Conservation (phyloP, 2,113 vertebrate species). For the Axis porcinus region DNA sequence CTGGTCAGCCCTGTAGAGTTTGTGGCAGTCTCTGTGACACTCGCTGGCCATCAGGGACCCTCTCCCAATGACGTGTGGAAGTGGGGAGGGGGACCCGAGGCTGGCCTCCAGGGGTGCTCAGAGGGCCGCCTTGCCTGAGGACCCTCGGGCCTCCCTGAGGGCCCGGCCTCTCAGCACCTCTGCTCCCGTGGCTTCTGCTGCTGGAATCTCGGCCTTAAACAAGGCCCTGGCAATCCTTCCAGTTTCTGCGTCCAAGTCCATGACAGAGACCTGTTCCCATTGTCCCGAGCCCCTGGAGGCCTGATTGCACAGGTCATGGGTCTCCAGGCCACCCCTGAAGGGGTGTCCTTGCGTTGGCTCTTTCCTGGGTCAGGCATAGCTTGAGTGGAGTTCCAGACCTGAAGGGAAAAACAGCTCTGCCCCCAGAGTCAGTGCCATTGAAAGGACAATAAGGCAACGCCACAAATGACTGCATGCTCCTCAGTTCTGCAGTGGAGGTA, state of each 20-base stretch:
- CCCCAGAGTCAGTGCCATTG: neutral
- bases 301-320: accelerated
- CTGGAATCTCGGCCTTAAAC: accelerated
- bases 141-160: neutral
- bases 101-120: accelerated
- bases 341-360: neutral
- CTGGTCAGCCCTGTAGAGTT: accelerated
- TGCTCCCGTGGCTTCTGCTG: accelerated
- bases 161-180: neutral
- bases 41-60: neutral
- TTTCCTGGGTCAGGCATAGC: too few species aligned
- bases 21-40: accelerated
- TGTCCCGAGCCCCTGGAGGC: accelerated
- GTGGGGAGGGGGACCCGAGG: neutral
- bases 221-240: neutral
- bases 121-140: neutral
- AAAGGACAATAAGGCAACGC: accelerated
- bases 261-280: too few species aligned
- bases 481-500: neutral
- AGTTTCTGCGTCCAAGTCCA: neutral
- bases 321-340: neutral
- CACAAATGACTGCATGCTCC: accelerated
- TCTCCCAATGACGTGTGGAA: neutral
- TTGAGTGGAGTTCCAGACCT: neutral
- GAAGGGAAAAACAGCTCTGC: neutral